Evolutionary conservation across 1,140 invertebrate species (phyloP), one percentile per base, ranked within the genome.

Genomic region (Micrasema longulum): DNA sequence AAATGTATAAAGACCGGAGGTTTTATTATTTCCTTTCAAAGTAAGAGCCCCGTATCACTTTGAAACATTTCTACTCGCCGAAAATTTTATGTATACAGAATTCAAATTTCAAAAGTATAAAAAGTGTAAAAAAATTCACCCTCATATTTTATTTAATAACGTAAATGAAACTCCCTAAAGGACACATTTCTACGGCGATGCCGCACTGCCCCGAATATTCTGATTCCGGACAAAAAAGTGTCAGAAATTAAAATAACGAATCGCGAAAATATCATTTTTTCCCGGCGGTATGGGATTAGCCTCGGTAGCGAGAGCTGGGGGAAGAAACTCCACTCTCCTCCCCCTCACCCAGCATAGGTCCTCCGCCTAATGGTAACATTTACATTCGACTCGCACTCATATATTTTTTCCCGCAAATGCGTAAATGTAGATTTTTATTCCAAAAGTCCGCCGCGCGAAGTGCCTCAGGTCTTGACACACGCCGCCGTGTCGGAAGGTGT

Each of bases 91-190:
- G 64, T 66, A 53, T 50, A 63, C 43, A 66, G 53, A 66, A 60
- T 72, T 72, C 69, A 71, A 71, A 71, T 71, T 63, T 36, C 14
- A 43, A 69, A 69, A 53, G 57, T 71, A 71, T 64, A 64, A 65
- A 74, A 71, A 20, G 60, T 47, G 41, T 64, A 64, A 67, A 76
- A 75, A 76, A 69, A 72, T 73, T 76, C 71, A 68, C 67, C 70
- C 74, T 76, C 74, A 76, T 76, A 76, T 76, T 76, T 76, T 76
- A 76, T 76, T 76, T 70, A 76, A 76, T 75, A 72, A 75, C 73
- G 69, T 75, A 75, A 74, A 74, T 74, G 72, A 71, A 74, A 71
- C 72, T 75, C 73, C 73, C 73, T 53, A 69, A 71, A 72, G 73
- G 69, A 69, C 69, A 55, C 72, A 55, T 73, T 65, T 69, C 71